A percentile compares a stretch with the other conserved stretches of the same genome.
phyloP scores from a whole-genome alignment of 2,888 invertebrate genomes.

The Hydriomena furcata region DNA sequence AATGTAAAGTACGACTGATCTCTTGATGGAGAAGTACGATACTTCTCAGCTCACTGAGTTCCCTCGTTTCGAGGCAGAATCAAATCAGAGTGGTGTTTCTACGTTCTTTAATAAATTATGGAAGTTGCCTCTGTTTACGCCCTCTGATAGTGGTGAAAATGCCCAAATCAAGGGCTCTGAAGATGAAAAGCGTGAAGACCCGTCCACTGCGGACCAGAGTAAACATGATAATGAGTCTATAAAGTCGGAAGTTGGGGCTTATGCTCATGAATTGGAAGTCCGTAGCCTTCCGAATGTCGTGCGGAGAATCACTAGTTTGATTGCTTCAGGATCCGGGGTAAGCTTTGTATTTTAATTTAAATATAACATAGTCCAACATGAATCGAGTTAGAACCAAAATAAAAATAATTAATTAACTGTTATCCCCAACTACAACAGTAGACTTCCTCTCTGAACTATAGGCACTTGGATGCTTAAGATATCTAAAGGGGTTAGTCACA shows the following conservation, averaged over 20 bases:
- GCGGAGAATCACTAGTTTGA: slow-evolving; percentile 92
- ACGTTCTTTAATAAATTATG: slow-evolving; percentile 90
- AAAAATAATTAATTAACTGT: too few species aligned
- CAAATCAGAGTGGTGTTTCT: slow-evolving; percentile 88
- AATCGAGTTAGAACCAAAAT: background rate
- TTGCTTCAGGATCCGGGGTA: slow-evolving; percentile 92
- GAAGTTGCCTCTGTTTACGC: slow-evolving; percentile 85
- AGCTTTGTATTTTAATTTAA: slow-evolving; percentile 45
- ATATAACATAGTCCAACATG: background rate
- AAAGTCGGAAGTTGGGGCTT: slow-evolving; percentile 63
- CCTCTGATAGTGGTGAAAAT: slow-evolving; percentile 56
- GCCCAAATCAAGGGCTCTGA: slow-evolving; percentile 47
- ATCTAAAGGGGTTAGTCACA: too few species aligned
- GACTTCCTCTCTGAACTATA: too few species aligned
- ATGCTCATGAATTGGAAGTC: slow-evolving; percentile 86
- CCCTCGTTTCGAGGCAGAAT: slow-evolving; percentile 88
- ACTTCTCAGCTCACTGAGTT: slow-evolving; percentile 76
- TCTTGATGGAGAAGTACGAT: slow-evolving; percentile 72
- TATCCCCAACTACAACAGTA: too few species aligned
- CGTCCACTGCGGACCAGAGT: slow-evolving; percentile 45
- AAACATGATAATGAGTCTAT: slow-evolving; percentile 54
- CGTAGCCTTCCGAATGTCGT: slow-evolving; percentile 93
- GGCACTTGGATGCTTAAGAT: too few species aligned
- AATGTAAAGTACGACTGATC: too few species aligned
- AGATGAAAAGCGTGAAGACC: slow-evolving; percentile 46